These are phyloP conservation scores for Neogale vison DNA, from an alignment of 2,113 vertebrate genomes.

Conservation along the genomic window DNA sequence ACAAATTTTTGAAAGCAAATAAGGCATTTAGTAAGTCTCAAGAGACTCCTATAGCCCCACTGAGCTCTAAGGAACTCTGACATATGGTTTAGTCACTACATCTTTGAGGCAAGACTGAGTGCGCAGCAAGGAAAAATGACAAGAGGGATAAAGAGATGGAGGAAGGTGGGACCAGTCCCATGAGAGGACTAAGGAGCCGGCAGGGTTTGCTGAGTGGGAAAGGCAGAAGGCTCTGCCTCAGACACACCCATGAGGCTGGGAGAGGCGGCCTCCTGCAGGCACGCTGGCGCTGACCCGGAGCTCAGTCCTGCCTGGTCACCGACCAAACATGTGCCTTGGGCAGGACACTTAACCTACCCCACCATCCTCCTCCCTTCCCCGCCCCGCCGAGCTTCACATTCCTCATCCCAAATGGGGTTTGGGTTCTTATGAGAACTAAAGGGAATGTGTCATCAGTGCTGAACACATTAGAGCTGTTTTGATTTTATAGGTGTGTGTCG, in stretches of 20 bases:
- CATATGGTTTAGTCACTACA: neutral
- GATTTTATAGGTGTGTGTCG: neutral
- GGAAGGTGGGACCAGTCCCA: neutral
- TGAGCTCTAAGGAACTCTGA: neutral
- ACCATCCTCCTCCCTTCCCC: neutral
- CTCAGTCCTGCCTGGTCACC: accelerated
- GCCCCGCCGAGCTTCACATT: neutral
- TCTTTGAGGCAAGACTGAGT: neutral
- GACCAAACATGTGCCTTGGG: neutral
- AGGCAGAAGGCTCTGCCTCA: accelerated
- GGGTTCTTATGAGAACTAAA: neutral
- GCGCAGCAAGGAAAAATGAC: neutral
- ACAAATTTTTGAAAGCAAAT: neutral
- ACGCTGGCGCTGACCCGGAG: no score
- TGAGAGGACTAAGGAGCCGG: neutral
- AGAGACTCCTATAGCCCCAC: neutral
- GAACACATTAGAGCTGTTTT: neutral
- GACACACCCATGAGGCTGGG: accelerated
- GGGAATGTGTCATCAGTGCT: neutral
- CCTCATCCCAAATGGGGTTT: neutral
- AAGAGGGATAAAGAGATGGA: neutral
- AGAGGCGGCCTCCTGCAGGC: neutral
- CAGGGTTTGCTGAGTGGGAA: neutral
- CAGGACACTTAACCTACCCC: neutral
- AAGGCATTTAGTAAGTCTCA: neutral